Percentiles rank a stretch among this genome's conserved stretches.
Evolutionary conservation across 2,797 vertebrate species (phyloP).

Genomic region (Buceros bicornis): DNA sequence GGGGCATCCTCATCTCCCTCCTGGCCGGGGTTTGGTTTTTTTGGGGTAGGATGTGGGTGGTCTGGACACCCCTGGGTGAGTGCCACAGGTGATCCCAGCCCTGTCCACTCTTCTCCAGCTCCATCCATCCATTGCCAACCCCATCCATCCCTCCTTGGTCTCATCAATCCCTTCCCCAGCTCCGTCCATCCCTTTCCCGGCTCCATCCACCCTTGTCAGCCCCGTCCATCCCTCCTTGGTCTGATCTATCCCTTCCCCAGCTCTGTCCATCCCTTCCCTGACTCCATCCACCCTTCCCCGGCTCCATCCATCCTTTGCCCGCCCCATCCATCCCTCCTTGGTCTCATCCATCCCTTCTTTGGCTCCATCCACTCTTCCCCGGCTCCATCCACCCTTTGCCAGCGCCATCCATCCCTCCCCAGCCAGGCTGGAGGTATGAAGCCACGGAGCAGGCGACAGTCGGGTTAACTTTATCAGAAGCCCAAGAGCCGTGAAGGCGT

Average conservation of each 20-base stretch:
- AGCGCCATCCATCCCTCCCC: neutral
- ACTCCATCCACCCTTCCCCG: too few species aligned
- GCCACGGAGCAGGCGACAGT: conserved; percentile 59
- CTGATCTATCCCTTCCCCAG: neutral
- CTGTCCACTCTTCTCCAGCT: neutral
- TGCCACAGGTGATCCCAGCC: rapidly evolving
- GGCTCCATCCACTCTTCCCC: neutral
- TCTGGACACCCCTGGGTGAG: neutral
- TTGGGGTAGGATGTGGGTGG: neutral
- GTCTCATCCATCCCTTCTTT: too few species aligned
- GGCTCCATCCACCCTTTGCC: neutral
- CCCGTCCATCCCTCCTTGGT: neutral
- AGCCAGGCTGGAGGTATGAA: neutral
- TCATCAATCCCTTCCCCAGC: too few species aligned
- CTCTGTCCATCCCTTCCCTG: neutral
- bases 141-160: neutral
- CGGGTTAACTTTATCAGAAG: conserved; percentile 95
- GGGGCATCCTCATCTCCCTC: neutral
- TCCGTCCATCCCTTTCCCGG: neutral
- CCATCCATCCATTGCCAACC: neutral
- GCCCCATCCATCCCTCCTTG: neutral
- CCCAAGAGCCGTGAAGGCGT: conserved; percentile 87
- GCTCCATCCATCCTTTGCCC: neutral
- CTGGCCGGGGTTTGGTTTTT: rapidly evolving
- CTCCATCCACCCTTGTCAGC: neutral